Conservation (phyloP, 2,797 vertebrate genomes). For the Mustela erminea region DNA sequence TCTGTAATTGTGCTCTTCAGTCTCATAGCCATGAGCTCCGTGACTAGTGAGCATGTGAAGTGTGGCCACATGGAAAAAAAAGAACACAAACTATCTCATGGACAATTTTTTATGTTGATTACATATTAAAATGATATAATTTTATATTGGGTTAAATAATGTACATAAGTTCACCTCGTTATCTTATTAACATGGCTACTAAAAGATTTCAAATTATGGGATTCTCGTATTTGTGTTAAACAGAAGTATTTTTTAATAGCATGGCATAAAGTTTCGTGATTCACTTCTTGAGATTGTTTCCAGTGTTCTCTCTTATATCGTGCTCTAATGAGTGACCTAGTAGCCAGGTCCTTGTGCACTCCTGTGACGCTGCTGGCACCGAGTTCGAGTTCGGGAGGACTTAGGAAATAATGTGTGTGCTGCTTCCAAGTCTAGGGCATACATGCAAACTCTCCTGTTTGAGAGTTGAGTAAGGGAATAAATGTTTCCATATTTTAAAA, state of each 20-base stretch:
- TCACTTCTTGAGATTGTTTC: constrained; percentile 10
- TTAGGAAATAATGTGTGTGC: not conserved
- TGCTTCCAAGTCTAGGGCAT: not conserved
- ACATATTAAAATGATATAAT: not conserved
- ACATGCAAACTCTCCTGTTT: not conserved
- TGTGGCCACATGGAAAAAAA: not conserved
- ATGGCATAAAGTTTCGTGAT: not conserved
- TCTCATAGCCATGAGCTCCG: accelerated
- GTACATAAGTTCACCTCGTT: not conserved
- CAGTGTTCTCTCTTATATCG: not conserved
- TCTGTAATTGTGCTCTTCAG: accelerated
- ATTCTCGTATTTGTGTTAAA: not conserved
- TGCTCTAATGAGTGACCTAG: not conserved
- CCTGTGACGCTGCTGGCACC: not conserved
- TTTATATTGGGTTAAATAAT: not conserved
- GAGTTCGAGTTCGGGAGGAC: not conserved
- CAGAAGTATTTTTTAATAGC: not conserved
- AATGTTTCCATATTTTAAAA: not conserved
- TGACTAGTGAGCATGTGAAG: not conserved
- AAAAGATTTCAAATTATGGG: not conserved
- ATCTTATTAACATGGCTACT: not conserved
- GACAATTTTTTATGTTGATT: not conserved
- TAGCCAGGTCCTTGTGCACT: not conserved
- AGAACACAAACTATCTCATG: not conserved
- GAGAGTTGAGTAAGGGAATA: not conserved